phyloP scores from a whole-genome alignment of 2,113 vertebrate species.

The Hippocampus guttulatus region DNA sequence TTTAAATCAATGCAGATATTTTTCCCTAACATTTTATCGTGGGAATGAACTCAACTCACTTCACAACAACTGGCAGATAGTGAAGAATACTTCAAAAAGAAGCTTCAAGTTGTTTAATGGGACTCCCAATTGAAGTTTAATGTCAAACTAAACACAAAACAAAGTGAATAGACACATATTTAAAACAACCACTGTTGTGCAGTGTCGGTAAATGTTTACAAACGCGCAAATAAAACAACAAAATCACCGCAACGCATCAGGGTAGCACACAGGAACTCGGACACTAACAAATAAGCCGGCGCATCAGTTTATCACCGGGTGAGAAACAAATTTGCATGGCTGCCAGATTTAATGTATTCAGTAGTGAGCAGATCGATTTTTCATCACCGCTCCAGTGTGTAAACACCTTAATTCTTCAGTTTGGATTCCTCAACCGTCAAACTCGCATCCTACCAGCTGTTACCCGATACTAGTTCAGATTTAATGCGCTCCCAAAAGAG shows the following conservation, averaged over 20 bases:
- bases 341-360: background rate
- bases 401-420: background rate
- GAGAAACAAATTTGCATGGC: slow-evolving; percentile 1
- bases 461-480: background rate
- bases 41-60: too few species aligned
- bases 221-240: background rate
- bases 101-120: too few species aligned
- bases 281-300: background rate
- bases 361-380: background rate
- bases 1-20: too few species aligned
- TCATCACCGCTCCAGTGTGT: background rate
- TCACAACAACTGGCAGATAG: too few species aligned
- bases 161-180: background rate
- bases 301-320: background rate
- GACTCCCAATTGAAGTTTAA: too few species aligned
- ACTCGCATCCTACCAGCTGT: background rate
- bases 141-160: too few species aligned
- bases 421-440: background rate
- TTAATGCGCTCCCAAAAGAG: slow-evolving; percentile 4
- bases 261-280: background rate
- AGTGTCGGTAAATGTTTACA: background rate
- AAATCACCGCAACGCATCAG: background rate
- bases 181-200: too few species aligned
- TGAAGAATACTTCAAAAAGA: too few species aligned
- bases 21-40: too few species aligned